These are phyloP conservation scores for Xiphophorus hellerii DNA, from an alignment of 2,113 vertebrate genomes.

Conservation along the genomic window DNA sequence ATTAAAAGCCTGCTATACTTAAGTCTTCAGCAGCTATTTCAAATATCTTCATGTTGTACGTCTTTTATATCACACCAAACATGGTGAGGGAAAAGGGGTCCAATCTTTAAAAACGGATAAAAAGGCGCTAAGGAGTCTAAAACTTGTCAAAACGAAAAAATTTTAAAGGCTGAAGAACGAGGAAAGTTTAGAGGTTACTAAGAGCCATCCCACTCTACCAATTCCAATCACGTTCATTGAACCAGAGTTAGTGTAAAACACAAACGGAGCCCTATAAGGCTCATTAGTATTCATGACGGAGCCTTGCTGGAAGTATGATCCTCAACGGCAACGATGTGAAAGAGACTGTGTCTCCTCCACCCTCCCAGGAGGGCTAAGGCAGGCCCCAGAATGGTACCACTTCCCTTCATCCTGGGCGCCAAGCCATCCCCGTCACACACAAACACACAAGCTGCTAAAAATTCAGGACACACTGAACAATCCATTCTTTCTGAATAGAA, in stretches of 20 bases:
- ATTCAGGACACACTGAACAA: conserved; percentile 67
- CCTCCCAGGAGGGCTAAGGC: conserved; percentile 56
- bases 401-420: conserved; percentile 63
- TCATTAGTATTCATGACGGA: conserved; percentile 71
- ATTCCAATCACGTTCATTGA: conserved; percentile 3
- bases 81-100: background rate
- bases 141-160: background rate
- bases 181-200: background rate
- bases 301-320: conserved; percentile 42
- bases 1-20: no score
- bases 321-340: conserved; percentile 66
- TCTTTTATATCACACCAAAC: background rate
- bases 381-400: conserved; percentile 65
- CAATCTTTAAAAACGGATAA: conserved; percentile 52
- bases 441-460: conserved; percentile 44
- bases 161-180: background rate
- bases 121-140: conserved; percentile 38
- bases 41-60: no score
- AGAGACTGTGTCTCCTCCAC: conserved; percentile 60
- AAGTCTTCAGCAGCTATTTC: no score
- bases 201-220: background rate
- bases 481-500: conserved; percentile 49
- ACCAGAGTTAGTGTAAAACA: conserved; percentile 13
- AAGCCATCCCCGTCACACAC: conserved; percentile 41
- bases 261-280: conserved; percentile 39